These are phyloP conservation scores for Strix uralensis DNA, from an alignment of 2,113 vertebrate species.

Conservation along the genomic window DNA sequence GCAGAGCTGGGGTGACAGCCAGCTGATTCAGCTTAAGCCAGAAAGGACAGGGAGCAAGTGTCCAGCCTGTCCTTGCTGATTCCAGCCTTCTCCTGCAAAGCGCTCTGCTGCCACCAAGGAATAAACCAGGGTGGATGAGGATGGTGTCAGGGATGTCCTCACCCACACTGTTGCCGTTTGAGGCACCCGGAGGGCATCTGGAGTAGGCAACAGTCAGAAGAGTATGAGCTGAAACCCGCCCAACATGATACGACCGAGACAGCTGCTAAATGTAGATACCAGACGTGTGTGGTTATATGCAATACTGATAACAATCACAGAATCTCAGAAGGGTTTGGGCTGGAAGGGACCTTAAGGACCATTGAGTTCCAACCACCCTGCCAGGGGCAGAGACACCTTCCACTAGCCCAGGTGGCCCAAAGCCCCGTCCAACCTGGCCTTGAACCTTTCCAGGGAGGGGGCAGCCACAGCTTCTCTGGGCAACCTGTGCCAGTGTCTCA, in stretches of 20 bases:
- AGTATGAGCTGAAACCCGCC: neutral
- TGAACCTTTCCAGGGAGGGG: too few relatives aligned
- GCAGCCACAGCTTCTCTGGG: too few relatives aligned
- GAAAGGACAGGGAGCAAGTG: neutral
- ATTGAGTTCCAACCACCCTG: too few relatives aligned
- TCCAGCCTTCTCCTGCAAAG: neutral
- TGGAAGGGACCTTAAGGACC: too few relatives aligned
- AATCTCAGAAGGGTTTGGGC: too few relatives aligned
- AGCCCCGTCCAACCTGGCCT: too few relatives aligned
- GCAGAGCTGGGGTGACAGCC: neutral
- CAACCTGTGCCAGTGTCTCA: too few relatives aligned
- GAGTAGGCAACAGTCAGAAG: neutral
- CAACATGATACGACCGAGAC: fast-evolving
- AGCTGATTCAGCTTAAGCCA: neutral
- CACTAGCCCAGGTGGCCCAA: too few relatives aligned
- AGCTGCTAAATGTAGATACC: neutral
- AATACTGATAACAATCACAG: fast-evolving
- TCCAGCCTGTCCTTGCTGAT: neutral
- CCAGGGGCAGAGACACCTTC: too few relatives aligned
- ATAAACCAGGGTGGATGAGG: neutral
- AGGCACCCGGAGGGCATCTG: neutral
- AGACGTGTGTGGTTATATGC: fast-evolving
- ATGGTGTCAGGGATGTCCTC: neutral
- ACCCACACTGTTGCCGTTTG: neutral
- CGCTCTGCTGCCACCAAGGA: neutral